Evolutionary conservation across 64 coral and sea anemone genomes (phyloP).

Genomic region (Montipora efflorescens): DNA sequence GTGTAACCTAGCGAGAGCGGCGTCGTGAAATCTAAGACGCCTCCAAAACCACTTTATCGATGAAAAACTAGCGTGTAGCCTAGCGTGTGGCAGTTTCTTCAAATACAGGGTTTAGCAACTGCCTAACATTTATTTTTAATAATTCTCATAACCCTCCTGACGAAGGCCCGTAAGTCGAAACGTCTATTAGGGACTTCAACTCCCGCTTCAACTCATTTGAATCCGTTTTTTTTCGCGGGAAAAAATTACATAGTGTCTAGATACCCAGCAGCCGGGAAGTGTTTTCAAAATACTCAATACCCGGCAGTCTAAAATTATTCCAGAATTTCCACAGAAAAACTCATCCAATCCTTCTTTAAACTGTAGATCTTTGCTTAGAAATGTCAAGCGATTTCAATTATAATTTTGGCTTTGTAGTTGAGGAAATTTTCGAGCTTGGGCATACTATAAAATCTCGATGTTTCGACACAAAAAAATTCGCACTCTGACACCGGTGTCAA

Average conservation of each 20-base stretch:
- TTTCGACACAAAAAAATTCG: too few relatives aligned
- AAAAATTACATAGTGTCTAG: too few relatives aligned
- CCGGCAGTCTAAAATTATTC: not conserved
- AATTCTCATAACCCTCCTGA: slow-evolving; percentile 3
- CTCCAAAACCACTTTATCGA: slow-evolving; percentile 13
- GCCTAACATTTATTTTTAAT: slow-evolving; percentile 1
- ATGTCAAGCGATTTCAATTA: not conserved
- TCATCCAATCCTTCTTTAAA: not conserved
- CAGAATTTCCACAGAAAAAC: not conserved
- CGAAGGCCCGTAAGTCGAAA: slow-evolving; percentile 7
- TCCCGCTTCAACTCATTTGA: too few relatives aligned
- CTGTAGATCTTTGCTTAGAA: not conserved
- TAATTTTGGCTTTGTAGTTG: not conserved
- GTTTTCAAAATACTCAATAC: not conserved
- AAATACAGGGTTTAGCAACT: slow-evolving; percentile 13
- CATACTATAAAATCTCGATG: too few relatives aligned
- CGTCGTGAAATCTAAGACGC: not conserved
- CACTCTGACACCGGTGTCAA: too few relatives aligned
- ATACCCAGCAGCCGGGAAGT: not conserved
- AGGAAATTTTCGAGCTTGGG: not conserved
- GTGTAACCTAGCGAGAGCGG: too few relatives aligned
- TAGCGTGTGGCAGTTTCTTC: slow-evolving; percentile 7
- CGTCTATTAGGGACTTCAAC: not conserved
- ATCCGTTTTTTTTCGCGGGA: not conserved
- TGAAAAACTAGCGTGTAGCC: slow-evolving; percentile 6